Percentiles rank a stretch among this genome's conserved stretches.
These are phyloP conservation scores for Pempheris klunzingeri DNA, from an alignment of 2,797 vertebrate species.

Conservation along the genomic window DNA sequence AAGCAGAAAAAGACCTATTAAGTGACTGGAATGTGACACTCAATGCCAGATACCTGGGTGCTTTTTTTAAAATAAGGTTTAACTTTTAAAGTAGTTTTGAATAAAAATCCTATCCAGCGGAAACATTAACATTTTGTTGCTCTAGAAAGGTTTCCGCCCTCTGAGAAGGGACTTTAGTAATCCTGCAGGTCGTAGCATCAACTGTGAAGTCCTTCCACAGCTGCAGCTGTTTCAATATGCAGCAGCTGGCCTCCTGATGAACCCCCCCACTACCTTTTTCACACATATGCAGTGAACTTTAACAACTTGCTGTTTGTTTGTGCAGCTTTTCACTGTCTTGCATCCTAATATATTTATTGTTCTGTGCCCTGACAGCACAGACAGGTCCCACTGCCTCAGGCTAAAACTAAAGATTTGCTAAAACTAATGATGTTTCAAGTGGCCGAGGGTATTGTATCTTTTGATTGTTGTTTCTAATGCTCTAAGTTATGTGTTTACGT, in stretches of 20 bases:
- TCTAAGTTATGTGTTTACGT: background rate
- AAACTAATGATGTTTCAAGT: background rate
- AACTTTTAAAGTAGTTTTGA: background rate
- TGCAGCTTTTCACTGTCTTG: conserved; percentile 28
- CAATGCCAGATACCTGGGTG: background rate
- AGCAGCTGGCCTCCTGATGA: conserved; percentile 41
- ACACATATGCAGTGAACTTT: conserved; percentile 21
- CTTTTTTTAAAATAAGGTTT: background rate
- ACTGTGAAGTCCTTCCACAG: conserved; percentile 31
- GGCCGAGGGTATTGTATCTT: background rate
- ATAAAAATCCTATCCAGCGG: background rate
- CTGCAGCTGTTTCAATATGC: conserved; percentile 58
- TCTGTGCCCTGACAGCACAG: background rate
- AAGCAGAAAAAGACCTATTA: background rate
- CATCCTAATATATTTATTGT: background rate
- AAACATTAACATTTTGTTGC: background rate
- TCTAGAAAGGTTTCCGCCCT: background rate
- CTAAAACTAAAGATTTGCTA: background rate
- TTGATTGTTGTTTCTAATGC: background rate
- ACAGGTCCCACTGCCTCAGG: background rate
- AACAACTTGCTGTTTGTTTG: conserved; percentile 28
- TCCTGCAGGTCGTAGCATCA: conserved; percentile 8
- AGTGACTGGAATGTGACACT: conserved; percentile 8
- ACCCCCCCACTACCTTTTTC: conserved; percentile 2
- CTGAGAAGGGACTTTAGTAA: conserved; percentile 4